phyloP scores from a whole-genome alignment of 92 coral and sea anemone species.

The Epizoanthus scotinus region DNA sequence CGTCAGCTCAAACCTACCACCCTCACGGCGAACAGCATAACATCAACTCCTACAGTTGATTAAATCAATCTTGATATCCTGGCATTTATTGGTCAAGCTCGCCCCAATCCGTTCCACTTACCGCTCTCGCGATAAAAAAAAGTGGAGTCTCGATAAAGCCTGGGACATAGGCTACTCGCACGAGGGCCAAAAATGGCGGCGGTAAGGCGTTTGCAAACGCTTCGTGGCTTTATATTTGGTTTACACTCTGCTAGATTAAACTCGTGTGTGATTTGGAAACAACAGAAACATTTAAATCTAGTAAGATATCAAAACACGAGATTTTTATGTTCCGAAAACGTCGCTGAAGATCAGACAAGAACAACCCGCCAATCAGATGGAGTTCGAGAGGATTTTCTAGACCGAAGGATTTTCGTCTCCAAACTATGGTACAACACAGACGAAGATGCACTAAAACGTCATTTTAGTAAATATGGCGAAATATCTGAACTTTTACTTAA shows the following conservation, averaged over 20 bases:
- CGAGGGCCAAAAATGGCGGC: slow-evolving; percentile 5
- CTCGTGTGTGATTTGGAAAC: not conserved
- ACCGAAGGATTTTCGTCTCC: slow-evolving; percentile 23
- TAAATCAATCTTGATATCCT: no score
- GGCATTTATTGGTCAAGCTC: no score
- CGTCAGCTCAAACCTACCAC: no score
- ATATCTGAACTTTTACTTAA: slow-evolving; percentile 42
- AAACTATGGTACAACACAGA: slow-evolving; percentile 20
- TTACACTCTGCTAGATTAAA: not conserved
- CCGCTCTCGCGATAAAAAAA: no score
- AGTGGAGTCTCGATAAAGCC: no score
- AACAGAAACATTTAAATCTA: no score
- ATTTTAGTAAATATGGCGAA: slow-evolving; percentile 52
- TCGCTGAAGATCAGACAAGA: not conserved
- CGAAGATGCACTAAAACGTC: slow-evolving; percentile 11
- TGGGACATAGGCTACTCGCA: not conserved
- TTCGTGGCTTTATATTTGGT: not conserved
- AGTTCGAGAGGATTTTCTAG: not conserved
- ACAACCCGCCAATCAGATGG: not conserved
- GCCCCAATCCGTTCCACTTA: no score
- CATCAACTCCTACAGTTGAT: no score
- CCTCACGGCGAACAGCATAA: no score
- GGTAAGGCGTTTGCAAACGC: not conserved
- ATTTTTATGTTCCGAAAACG: not conserved
- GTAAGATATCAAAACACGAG: not conserved